Evolutionary conservation across 2,113 vertebrate species (phyloP).

Genomic region (Phylloscopus trochilus): DNA sequence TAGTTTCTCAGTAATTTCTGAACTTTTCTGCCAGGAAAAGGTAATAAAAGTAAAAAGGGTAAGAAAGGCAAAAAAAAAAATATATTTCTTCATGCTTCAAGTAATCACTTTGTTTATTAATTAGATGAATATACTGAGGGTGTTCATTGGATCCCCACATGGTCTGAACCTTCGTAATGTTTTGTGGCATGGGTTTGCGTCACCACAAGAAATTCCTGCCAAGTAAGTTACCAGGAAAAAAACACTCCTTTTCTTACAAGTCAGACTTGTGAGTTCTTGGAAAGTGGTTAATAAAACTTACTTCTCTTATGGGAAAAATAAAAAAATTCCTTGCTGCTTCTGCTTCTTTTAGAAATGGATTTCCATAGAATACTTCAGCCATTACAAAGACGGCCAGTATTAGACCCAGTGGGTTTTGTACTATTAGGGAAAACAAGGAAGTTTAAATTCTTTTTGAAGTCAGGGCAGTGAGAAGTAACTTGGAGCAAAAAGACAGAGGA

Average conservation of each 20-base stretch:
- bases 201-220: slow-evolving; percentile 72
- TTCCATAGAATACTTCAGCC: neutral
- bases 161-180: slow-evolving; percentile 80
- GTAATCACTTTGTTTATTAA: neutral
- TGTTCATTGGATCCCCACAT: slow-evolving; percentile 76
- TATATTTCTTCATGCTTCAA: neutral
- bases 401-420: neutral
- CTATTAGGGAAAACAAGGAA: neutral
- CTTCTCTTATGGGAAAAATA: neutral
- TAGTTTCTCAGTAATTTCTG: neutral
- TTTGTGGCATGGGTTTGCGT: slow-evolving; percentile 80
- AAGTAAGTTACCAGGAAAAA: slow-evolving; percentile 64
- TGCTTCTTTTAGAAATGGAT: neutral
- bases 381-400: neutral
- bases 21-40: neutral
- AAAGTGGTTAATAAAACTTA: neutral
- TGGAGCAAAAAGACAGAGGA: neutral
- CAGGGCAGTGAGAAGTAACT: neutral
- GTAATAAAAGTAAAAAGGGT: neutral
- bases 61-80: neutral
- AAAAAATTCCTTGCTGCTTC: neutral
- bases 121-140: slow-evolving; percentile 74
- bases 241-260: neutral
- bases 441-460: neutral
- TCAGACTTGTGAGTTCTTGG: neutral